Conservation (phyloP, 2,113 vertebrate genomes). For the Indri indri region DNA sequence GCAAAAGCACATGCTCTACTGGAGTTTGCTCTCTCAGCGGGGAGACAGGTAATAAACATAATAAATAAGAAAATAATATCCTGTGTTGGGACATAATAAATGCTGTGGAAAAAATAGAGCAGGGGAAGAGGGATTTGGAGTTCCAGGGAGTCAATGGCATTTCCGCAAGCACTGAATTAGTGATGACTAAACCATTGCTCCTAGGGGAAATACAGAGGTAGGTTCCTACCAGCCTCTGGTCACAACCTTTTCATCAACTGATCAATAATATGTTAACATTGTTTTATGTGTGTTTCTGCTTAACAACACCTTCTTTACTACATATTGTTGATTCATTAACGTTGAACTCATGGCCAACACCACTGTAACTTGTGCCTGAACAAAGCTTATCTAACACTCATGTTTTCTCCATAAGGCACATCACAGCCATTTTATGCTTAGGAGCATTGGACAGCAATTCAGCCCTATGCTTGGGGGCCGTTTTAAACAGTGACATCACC, state of each 20-base stretch:
- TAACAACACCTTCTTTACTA: background rate
- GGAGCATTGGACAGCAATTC: background rate
- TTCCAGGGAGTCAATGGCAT: background rate
- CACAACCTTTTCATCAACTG: background rate
- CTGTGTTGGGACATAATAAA: background rate
- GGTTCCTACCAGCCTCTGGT: background rate
- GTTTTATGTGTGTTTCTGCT: background rate
- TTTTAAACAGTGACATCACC: background rate
- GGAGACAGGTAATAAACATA: background rate
- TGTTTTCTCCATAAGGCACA: background rate
- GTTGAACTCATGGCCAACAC: background rate
- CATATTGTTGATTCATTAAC: background rate
- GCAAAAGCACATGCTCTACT: background rate
- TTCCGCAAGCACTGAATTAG: background rate
- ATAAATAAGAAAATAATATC: background rate
- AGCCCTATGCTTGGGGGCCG: background rate
- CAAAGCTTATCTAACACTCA: fast-evolving
- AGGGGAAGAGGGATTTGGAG: background rate
- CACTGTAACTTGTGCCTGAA: background rate
- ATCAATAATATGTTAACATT: background rate
- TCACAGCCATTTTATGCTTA: background rate
- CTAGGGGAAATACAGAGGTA: background rate
- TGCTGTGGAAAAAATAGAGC: background rate
- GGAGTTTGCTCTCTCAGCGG: background rate
- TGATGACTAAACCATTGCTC: background rate